A percentile compares a stretch with the other conserved stretches of the same genome.
These are phyloP conservation scores for Myodes glareolus DNA, from an alignment of 2,113 vertebrate species.

Conservation along the genomic window DNA sequence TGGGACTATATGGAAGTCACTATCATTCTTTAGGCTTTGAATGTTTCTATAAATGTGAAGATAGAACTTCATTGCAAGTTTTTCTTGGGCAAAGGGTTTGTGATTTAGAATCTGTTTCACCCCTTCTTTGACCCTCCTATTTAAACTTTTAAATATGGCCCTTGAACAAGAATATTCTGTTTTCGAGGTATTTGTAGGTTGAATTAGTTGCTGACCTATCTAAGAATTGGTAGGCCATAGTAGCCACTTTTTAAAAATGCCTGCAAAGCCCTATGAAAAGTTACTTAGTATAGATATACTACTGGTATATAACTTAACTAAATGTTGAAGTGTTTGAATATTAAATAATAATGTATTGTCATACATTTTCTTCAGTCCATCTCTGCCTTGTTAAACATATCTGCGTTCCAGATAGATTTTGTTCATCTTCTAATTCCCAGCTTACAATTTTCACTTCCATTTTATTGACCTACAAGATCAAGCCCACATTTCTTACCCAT, in stretches of 20 bases:
- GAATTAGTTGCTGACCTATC: slow-evolving; percentile 4
- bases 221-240: slow-evolving; percentile 17
- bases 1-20: slow-evolving; percentile 1
- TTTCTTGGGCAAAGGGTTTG: background rate
- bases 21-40: background rate
- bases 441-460: background rate
- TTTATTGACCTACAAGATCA: background rate
- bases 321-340: background rate
- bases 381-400: background rate
- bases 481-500: background rate
- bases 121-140: background rate
- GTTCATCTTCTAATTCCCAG: background rate
- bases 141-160: slow-evolving; percentile 9
- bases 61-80: background rate
- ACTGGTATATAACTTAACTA: background rate
- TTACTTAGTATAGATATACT: background rate
- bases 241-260: background rate
- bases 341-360: slow-evolving; percentile 2
- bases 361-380: background rate
- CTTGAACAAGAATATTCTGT: background rate
- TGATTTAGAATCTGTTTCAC: background rate
- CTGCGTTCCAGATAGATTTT: background rate
- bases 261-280: background rate
- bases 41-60: slow-evolving; percentile 5
- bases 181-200: background rate